Base-by-base conservation (phyloP, 2,797 vertebrate species). In the Gouania willdenowi region DNA sequence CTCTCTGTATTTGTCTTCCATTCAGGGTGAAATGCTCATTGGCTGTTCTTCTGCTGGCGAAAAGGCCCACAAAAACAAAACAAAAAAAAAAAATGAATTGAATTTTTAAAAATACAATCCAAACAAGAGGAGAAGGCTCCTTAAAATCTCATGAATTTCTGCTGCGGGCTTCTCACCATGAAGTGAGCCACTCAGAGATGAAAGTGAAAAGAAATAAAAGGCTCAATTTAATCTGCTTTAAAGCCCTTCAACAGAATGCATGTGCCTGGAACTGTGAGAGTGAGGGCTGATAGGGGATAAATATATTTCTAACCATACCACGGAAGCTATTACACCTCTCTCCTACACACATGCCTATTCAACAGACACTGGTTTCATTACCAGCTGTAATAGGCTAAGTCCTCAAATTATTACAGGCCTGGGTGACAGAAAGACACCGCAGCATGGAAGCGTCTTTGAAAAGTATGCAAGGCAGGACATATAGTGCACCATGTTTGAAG, bases 171-270 rank as follows among this genome's bases (percentile, higher is more conserved):
- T 26, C 47, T 88, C 60, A 84, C 87, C 82, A 77, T 74, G 84
- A 75, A 87, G 90, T 81, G 88, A 92, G 90, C 89, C 75, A 80
- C 89, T 89, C 89, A 91, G 82, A 94, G 92, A 97, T 97, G 94
- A 97, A 95, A 96, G 94, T 91, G 90, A 89, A 89, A 85, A 89
- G 88, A 92, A 94, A 95, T 92, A 94, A 95, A 89, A 91, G 89
- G 89, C 92, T 92, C 88, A 89, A 89, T 94, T 95, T 96, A 97
- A 96, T 96, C 94, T 93, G 92, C 88, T 89, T 92, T 93, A 92
- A 94, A 92, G 87, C 91, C 91, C 90, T 91, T 93, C 91, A 91
- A 92, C 90, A 91, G 87, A 83, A 83, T 79, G 90, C 89, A 87
- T 90, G 90, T 88, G 90, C 89, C 88, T 79, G 85, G 80, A 88